Conservation (phyloP, 2,113 vertebrate species). For the Oenanthe oenanthe region DNA sequence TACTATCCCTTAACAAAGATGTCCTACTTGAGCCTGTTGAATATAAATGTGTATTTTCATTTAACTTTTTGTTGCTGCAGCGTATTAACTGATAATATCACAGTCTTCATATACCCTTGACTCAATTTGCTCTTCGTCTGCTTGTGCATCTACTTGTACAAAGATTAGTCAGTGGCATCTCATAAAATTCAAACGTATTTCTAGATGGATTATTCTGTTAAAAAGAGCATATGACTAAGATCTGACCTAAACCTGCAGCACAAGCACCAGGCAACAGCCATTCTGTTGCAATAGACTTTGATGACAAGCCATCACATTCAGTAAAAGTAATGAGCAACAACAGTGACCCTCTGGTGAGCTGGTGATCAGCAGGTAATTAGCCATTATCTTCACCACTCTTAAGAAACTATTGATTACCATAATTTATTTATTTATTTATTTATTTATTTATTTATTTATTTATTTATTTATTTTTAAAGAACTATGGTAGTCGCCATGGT, state of each 20-base stretch:
- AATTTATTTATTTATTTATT: neutral
- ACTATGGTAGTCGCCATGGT: neutral
- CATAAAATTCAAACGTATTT: slow-evolving; percentile 11
- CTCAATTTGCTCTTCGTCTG: neutral
- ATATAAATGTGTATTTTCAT: slow-evolving; percentile 28
- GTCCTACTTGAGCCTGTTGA: slow-evolving; percentile 23
- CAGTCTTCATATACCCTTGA: neutral
- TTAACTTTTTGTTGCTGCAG: slow-evolving; percentile 24
- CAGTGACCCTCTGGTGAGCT: neutral
- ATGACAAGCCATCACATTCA: slow-evolving; percentile 31
- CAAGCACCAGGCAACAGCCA: neutral
- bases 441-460: too few species aligned
- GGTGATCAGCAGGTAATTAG: slow-evolving; percentile 40
- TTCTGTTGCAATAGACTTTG: slow-evolving; percentile 27
- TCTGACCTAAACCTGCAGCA: slow-evolving; percentile 17
- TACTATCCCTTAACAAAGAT: slow-evolving; percentile 47
- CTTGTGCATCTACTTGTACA: neutral
- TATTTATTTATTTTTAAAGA: neutral
- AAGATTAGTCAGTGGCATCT: slow-evolving; percentile 9
- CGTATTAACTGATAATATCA: neutral
- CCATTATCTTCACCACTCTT: neutral
- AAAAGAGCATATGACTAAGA: slow-evolving; percentile 25
- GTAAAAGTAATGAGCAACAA: slow-evolving; percentile 42
- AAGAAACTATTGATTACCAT: neutral
- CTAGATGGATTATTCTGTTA: neutral